These are phyloP conservation scores for Mya arenaria DNA, from an alignment of 1,140 invertebrate species.

Conservation along the genomic window DNA sequence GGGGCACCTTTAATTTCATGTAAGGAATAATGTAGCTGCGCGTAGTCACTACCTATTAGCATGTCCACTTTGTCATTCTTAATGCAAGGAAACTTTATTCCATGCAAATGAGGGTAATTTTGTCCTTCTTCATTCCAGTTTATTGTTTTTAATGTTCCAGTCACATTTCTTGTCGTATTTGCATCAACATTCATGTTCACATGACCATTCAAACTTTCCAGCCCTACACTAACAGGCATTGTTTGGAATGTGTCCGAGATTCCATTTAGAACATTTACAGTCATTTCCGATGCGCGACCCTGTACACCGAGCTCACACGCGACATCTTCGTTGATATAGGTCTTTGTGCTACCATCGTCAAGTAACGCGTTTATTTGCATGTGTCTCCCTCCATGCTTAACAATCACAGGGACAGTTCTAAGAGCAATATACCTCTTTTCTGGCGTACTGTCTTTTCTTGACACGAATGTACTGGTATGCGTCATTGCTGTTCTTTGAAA, in stretches of 20 bases:
- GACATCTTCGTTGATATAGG: background rate
- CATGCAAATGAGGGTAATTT: background rate
- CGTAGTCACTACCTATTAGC: background rate
- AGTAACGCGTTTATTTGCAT: background rate
- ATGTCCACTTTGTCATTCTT: background rate
- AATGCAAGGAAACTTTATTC: background rate
- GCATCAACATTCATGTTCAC: background rate
- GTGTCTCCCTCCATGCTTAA: background rate
- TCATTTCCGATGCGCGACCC: background rate
- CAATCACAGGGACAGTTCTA: background rate
- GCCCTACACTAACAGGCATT: background rate
- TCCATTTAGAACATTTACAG: background rate
- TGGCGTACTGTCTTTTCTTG: too few relatives aligned
- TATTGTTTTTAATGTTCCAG: background rate
- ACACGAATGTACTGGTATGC: too few relatives aligned
- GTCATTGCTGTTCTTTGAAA: background rate
- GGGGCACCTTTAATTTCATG: background rate
- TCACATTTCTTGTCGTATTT: background rate
- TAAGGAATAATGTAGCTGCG: background rate
- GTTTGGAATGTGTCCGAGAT: background rate
- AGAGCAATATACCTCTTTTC: background rate
- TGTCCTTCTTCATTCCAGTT: background rate
- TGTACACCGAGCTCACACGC: background rate
- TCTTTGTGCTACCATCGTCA: background rate
- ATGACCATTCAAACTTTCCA: background rate